Conservation (phyloP, 2,797 vertebrate species). For the Rallus crepitans region DNA sequence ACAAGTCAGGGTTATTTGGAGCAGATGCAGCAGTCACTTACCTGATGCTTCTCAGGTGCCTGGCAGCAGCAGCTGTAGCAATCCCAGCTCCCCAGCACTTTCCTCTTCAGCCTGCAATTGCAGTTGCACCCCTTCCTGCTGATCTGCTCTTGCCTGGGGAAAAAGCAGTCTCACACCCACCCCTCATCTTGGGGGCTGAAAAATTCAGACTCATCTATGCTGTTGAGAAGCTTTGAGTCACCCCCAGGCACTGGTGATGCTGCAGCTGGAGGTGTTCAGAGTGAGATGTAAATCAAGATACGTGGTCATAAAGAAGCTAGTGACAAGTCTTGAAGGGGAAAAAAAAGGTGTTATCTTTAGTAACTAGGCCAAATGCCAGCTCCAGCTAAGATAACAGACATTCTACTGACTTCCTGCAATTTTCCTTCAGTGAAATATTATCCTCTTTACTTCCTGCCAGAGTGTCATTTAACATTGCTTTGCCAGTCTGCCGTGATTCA, state of each 20-base stretch:
- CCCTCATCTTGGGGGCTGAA: background rate
- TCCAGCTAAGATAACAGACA: conserved; percentile 69
- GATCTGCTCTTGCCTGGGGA: background rate
- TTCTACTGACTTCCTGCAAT: conserved; percentile 67
- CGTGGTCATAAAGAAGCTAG: conserved; percentile 31
- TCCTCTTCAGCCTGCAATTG: background rate
- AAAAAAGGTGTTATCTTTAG: conserved; percentile 61
- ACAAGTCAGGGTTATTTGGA: background rate
- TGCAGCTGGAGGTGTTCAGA: conserved; percentile 36
- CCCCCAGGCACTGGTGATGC: background rate
- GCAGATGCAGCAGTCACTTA: background rate
- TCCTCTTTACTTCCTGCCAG: conserved; percentile 55
- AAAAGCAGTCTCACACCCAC: background rate
- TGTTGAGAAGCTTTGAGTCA: background rate
- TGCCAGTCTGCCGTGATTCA: background rate
- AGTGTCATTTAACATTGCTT: conserved; percentile 41
- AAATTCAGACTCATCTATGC: background rate
- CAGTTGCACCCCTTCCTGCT: background rate
- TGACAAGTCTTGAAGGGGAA: conserved; percentile 36
- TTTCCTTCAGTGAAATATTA: conserved; percentile 67
- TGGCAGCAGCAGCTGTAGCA: background rate
- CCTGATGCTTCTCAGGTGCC: background rate
- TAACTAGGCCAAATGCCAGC: conserved; percentile 60
- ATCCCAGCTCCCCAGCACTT: background rate
- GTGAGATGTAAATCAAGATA: conserved; percentile 43